phyloP scores from a whole-genome alignment of 2,113 vertebrate species.

The Gila orcuttii region DNA sequence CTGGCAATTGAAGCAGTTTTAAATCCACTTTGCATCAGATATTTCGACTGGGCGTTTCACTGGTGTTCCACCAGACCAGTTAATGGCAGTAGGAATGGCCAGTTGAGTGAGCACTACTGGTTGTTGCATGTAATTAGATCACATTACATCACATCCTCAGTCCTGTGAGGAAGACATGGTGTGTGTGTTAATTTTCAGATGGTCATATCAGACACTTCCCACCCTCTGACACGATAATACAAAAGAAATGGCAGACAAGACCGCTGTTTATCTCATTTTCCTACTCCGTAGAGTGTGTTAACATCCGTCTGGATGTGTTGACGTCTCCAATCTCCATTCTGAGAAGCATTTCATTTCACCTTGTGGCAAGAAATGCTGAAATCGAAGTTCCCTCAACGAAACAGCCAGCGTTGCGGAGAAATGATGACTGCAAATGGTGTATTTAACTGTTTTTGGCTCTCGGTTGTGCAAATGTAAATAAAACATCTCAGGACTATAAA shows the following conservation, averaged over 20 bases:
- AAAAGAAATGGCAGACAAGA: neutral
- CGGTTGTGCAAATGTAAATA: neutral
- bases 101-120: neutral
- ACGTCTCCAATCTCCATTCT: neutral
- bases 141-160: conserved; percentile 22
- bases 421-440: neutral
- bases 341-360: conserved; percentile 1
- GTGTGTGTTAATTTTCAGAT: conserved; percentile 10
- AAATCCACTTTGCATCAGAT: neutral
- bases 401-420: neutral
- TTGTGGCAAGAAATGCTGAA: neutral
- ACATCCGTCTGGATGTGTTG: conserved; percentile 24
- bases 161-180: neutral
- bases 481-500: neutral
- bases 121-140: neutral
- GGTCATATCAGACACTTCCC: neutral
- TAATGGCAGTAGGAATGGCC: neutral
- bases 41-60: neutral
- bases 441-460: neutral
- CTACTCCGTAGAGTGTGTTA: neutral
- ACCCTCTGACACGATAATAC: neutral
- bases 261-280: neutral
- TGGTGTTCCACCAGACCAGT: neutral
- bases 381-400: neutral
- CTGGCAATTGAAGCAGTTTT: neutral